Evolutionary conservation across 2,797 vertebrate genomes (phyloP).

Genomic region (Protosalanx chinensis): DNA sequence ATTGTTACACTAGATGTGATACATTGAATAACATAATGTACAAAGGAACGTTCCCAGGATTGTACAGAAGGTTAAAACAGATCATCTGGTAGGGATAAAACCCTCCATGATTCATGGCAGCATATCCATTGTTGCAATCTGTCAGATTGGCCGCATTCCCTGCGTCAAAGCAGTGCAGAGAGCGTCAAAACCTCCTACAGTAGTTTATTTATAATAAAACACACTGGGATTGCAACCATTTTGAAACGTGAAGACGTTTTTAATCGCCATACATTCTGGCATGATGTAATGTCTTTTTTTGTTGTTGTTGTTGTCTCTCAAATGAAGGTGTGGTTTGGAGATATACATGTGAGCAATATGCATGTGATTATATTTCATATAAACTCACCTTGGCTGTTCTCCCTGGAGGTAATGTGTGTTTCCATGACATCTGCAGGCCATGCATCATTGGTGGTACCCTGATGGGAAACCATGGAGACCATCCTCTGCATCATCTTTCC

Average conservation of each 20-base stretch:
- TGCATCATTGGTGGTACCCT: conserved; percentile 61
- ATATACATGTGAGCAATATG: not conserved
- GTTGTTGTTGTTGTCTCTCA: not conserved
- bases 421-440: conserved; percentile 57
- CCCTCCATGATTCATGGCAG: conserved; percentile 13
- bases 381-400: conserved; percentile 70
- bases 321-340: not conserved
- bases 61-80: not conserved
- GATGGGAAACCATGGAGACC: conserved; percentile 62
- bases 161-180: conserved; percentile 55
- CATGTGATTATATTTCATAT: not conserved
- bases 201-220: not conserved
- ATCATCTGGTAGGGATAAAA: conserved; percentile 12
- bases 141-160: conserved; percentile 46
- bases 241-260: not conserved
- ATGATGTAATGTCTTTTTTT: not conserved
- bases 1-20: too few species aligned
- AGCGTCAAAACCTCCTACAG: not conserved
- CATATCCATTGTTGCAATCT: conserved; percentile 60
- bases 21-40: too few species aligned
- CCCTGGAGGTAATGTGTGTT: conserved; percentile 53
- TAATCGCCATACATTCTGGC: too few species aligned
- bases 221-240: not conserved
- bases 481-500: conserved; percentile 67
- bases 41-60: too few species aligned